phyloP scores from a whole-genome alignment of 2,888 invertebrate genomes.

The Sericinus montela region DNA sequence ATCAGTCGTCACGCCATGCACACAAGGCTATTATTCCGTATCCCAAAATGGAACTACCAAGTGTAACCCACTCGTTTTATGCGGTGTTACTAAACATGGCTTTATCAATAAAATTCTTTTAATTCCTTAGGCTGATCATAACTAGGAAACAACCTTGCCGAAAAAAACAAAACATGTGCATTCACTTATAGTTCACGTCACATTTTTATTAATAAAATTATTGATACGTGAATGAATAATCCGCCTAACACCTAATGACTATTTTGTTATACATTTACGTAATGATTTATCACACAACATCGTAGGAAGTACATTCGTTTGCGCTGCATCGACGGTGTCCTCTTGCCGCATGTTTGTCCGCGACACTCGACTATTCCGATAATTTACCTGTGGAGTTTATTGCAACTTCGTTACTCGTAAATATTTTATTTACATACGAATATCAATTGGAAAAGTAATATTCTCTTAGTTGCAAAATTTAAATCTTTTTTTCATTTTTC shows the following conservation, averaged over 20 bases:
- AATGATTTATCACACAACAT: slow-evolving; percentile 26
- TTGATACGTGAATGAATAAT: slow-evolving; percentile 12
- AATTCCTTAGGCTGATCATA: too few species aligned
- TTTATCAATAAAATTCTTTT: too few species aligned
- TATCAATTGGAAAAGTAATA: too few species aligned
- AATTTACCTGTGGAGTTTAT: slow-evolving; percentile 16
- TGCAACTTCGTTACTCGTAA: slow-evolving; percentile 6
- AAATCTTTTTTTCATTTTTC: slow-evolving; percentile 4
- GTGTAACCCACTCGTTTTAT: too few species aligned
- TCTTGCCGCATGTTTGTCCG: slow-evolving; percentile 12
- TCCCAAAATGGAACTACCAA: too few species aligned
- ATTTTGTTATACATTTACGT: slow-evolving; percentile 25
- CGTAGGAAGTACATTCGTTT: slow-evolving; percentile 23
- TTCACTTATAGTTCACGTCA: too few species aligned
- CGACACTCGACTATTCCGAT: slow-evolving; percentile 16
- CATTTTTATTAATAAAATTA: not conserved
- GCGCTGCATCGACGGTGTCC: slow-evolving; percentile 17
- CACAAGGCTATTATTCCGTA: too few species aligned
- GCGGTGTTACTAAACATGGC: too few species aligned
- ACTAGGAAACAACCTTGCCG: too few species aligned
- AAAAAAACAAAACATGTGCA: too few species aligned
- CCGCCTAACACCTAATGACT: slow-evolving; percentile 6
- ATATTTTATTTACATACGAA: too few species aligned
- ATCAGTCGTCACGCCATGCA: too few species aligned
- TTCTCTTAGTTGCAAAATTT: not conserved